phyloP scores from a whole-genome alignment of 2,797 vertebrate species.

The Enteromius fasciolatus region DNA sequence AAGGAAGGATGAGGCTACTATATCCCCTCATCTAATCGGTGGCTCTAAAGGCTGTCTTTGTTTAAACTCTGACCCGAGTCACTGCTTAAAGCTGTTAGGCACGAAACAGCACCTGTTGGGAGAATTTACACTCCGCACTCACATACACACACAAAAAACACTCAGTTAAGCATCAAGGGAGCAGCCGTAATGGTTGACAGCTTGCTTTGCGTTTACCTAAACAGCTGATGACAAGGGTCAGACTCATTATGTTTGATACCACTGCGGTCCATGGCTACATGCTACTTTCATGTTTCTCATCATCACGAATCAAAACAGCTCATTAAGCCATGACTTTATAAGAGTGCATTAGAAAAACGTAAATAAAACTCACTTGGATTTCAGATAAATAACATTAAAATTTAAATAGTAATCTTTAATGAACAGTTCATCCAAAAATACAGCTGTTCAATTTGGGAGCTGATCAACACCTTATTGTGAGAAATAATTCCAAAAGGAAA shows the following conservation, averaged over 20 bases:
- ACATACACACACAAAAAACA: slow-evolving; percentile 3
- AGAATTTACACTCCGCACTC: background rate
- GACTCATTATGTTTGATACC: background rate
- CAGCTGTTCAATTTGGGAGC: background rate
- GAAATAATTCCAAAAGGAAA: background rate
- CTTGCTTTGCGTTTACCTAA: background rate
- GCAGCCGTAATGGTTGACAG: background rate
- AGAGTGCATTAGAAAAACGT: background rate
- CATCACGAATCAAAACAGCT: background rate
- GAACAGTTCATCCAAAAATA: background rate
- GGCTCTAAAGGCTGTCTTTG: background rate
- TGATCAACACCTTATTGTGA: background rate
- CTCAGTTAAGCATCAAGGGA: background rate
- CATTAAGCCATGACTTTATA: background rate
- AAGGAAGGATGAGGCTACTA: background rate
- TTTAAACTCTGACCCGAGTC: slow-evolving; percentile 13
- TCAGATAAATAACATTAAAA: background rate
- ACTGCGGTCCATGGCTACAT: background rate
- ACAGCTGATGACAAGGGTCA: slow-evolving; percentile 15
- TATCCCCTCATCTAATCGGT: background rate
- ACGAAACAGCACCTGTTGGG: slow-evolving; percentile 38
- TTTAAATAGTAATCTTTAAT: background rate
- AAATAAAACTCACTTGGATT: background rate
- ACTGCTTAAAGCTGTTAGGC: slow-evolving; percentile 16
- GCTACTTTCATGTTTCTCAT: background rate